Conservation (phyloP, 2,888 invertebrate species). For the Loripinus fragilis region DNA sequence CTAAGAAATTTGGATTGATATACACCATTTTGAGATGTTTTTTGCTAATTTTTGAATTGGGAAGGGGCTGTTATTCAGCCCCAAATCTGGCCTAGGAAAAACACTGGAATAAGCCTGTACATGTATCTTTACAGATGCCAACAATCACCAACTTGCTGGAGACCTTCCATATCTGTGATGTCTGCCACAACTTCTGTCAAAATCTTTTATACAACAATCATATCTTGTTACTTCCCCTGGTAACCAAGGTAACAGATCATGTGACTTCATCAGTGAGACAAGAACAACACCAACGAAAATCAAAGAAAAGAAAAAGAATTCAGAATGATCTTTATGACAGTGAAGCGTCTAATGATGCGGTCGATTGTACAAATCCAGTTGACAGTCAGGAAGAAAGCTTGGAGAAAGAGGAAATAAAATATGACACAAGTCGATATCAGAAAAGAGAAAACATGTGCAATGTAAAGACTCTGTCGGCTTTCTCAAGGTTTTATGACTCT, state of each 20-base stretch:
- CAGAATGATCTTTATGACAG: conserved; percentile 69
- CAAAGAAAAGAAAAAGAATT: conserved; percentile 64
- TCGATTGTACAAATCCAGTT: background rate
- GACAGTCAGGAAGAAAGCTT: background rate
- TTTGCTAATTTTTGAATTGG: no score
- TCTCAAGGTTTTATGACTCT: conserved; percentile 67
- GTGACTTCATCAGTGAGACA: conserved; percentile 13
- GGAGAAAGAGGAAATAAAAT: background rate
- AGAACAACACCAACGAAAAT: background rate
- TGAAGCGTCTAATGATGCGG: conserved; percentile 70
- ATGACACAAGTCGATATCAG: background rate
- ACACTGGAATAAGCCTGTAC: background rate
- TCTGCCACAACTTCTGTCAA: background rate
- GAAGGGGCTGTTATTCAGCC: no score
- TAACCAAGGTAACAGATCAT: conserved; percentile 40
- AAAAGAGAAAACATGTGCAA: conserved; percentile 35
- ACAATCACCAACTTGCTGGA: conserved; percentile 2
- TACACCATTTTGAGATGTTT: no score
- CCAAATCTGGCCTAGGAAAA: no score
- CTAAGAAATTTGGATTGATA: no score
- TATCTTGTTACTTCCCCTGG: conserved; percentile 62
- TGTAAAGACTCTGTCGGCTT: conserved; percentile 50
- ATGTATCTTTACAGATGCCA: background rate
- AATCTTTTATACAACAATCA: conserved; percentile 57
- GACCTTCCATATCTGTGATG: background rate